Evolutionary conservation across 2,797 vertebrate genomes (phyloP).

Genomic region (Syngnathus acus): DNA sequence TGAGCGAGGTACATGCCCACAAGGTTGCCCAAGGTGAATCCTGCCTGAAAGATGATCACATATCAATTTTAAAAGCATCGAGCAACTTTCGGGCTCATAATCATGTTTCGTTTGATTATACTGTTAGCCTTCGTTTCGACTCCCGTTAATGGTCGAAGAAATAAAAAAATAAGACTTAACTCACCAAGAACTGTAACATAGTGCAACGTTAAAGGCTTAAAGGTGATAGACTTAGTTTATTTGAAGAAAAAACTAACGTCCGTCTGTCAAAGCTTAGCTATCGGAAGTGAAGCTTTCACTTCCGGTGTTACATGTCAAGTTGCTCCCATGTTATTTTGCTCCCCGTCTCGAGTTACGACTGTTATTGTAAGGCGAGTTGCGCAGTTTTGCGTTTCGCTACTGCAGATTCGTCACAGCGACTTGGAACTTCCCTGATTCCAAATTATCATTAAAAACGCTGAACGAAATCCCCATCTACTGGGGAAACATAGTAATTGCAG

Average conservation of each 20-base stretch:
- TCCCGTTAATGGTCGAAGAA: not conserved
- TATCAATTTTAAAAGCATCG: not conserved
- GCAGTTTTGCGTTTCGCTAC: too few relatives aligned
- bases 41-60: constrained; percentile 71
- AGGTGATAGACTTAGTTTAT: not conserved
- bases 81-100: not conserved
- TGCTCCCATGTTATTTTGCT: too few relatives aligned
- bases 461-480: too few relatives aligned
- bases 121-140: not conserved
- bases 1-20: constrained; percentile 97
- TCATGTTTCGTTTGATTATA: not conserved
- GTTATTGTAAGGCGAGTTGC: too few relatives aligned
- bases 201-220: constrained; percentile 14
- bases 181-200: constrained; percentile 74
- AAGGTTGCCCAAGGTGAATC: constrained; percentile 91
- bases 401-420: too few relatives aligned
- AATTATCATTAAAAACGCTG: too few relatives aligned
- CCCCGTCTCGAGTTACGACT: too few relatives aligned
- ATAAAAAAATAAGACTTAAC: constrained; percentile 13
- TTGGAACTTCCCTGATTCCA: too few relatives aligned
- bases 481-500: too few relatives aligned
- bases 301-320: too few relatives aligned
- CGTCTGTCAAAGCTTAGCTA: constrained; percentile 8
- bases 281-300: not conserved
- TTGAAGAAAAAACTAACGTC: not conserved